Percentiles rank a stretch among this genome's conserved stretches.
phyloP scores from a whole-genome alignment of 2,797 vertebrate species.

The Craterocephalus amniculus region DNA sequence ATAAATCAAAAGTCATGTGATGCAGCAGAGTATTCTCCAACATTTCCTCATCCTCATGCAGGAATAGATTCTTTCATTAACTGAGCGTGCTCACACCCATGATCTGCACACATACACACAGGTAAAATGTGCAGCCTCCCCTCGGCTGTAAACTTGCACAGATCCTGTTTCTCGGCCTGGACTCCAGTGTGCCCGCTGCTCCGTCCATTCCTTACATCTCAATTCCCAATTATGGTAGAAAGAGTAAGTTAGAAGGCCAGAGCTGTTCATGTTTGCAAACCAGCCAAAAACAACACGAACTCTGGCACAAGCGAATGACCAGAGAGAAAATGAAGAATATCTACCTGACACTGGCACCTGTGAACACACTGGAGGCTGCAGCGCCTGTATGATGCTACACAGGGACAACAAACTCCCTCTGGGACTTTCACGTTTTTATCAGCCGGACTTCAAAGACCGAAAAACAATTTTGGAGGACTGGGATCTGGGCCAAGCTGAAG shows the following conservation, averaged over 20 bases:
- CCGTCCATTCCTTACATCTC: constrained; percentile 48
- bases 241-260: constrained; percentile 19
- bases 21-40: background rate
- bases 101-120: background rate
- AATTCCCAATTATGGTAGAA: constrained; percentile 79
- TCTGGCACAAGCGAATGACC: constrained; percentile 3
- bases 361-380: constrained; percentile 6
- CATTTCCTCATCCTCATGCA: background rate
- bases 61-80: background rate
- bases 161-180: constrained; percentile 40
- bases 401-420: constrained; percentile 29
- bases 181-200: constrained; percentile 45
- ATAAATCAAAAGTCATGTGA: constrained; percentile 5
- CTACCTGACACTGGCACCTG: constrained; percentile 10
- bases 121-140: constrained; percentile 11
- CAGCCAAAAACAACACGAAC: constrained; percentile 53
- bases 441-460: constrained; percentile 62
- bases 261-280: constrained; percentile 44
- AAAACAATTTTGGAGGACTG: constrained; percentile 31
- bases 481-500: constrained; percentile 51
- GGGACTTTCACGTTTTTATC: constrained; percentile 56
- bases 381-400: constrained; percentile 12
- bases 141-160: constrained; percentile 45
- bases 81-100: background rate
- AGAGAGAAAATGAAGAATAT: background rate